Conservation (phyloP, 2,797 vertebrate genomes). For the Natrix natrix region DNA sequence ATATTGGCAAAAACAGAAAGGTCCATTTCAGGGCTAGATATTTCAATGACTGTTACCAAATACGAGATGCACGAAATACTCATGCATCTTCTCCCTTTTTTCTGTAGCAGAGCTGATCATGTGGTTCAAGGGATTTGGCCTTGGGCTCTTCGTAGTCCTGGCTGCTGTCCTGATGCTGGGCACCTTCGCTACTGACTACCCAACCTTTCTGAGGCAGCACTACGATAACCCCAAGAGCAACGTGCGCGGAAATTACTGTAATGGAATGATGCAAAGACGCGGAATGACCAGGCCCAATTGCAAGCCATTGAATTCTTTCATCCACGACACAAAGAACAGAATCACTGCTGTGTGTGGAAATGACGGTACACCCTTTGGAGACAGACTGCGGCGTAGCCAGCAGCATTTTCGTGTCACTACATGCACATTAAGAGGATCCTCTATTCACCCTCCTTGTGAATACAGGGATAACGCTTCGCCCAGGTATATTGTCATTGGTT, state of each 20-base stretch:
- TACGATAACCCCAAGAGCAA: slow-evolving; percentile 2
- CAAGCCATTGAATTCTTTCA: not conserved
- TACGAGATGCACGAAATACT: not conserved
- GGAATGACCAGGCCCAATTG: not conserved
- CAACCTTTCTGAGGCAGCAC: not conserved
- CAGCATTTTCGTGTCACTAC: not conserved
- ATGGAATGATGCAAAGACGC: not conserved
- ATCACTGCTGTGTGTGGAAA: not conserved
- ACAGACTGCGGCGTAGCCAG: not conserved
- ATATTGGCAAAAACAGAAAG: not conserved
- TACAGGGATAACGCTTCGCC: not conserved
- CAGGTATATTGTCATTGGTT: not conserved
- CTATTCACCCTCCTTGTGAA: not conserved
- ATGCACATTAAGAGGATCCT: not conserved
- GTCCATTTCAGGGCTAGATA: not conserved
- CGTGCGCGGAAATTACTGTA: not conserved
- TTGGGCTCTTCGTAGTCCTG: not conserved
- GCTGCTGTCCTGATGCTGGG: not conserved
- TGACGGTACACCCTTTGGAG: not conserved
- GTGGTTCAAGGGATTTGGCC: not conserved
- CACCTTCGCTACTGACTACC: not conserved
- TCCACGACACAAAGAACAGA: slow-evolving; percentile 11
- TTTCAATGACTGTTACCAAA: not conserved
- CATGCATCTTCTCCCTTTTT: not conserved
- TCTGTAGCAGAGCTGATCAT: not conserved